A percentile compares a stretch with the other conserved stretches of the same genome.
These are phyloP conservation scores for Helicoverpa armigera DNA, from an alignment of 1,140 invertebrate species.

Conservation along the genomic window DNA sequence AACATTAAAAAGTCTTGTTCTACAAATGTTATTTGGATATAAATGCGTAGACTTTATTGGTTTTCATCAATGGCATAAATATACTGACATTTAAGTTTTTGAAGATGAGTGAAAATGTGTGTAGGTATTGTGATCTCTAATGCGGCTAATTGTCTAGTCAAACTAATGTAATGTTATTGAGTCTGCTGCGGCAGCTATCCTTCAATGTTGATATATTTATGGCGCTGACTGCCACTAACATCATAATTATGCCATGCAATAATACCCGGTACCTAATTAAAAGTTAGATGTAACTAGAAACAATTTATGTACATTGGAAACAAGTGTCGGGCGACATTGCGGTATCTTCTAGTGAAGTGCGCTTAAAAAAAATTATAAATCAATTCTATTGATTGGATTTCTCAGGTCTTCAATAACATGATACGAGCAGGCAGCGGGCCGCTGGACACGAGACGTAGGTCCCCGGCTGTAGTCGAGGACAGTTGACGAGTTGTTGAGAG, in stretches of 20 bases:
- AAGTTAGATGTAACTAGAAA: constrained; percentile 35
- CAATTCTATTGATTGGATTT: constrained; percentile 45
- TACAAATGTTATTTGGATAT: constrained; percentile 40
- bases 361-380: constrained; percentile 22
- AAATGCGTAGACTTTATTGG: constrained; percentile 32
- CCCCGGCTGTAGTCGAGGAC: not conserved
- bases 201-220: constrained; percentile 38
- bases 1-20: constrained; percentile 29
- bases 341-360: constrained; percentile 14
- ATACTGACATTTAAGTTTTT: constrained; percentile 24
- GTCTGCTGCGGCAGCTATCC: constrained; percentile 9
- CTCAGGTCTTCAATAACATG: constrained; percentile 3
- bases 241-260: constrained; percentile 33
- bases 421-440: constrained; percentile 20
- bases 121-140: constrained; percentile 18
- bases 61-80: constrained; percentile 36
- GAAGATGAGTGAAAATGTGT: constrained; percentile 10
- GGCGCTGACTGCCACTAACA: constrained; percentile 23
- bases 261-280: constrained; percentile 36
- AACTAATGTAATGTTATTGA: constrained; percentile 29
- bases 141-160: constrained; percentile 31
- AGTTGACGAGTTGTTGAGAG: constrained; percentile 23
- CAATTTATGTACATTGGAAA: constrained; percentile 27
- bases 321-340: constrained; percentile 40
- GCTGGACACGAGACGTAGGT: not conserved